Evolutionary conservation across 2,888 invertebrate species (phyloP).

Genomic region (Polymixis lichenea): DNA sequence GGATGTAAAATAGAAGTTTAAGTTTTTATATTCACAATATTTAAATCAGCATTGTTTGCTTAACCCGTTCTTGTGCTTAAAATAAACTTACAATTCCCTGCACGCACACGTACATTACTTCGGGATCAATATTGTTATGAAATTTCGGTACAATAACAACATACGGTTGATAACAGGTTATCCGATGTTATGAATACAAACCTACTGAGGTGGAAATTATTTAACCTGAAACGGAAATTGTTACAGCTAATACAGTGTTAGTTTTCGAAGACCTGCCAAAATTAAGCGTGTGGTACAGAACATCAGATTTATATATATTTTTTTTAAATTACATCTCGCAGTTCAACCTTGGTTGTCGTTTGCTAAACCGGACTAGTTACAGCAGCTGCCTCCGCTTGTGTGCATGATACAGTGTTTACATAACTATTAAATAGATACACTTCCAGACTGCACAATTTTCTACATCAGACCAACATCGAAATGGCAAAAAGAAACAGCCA

Average conservation of each 20-base stretch:
- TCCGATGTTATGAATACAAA: constrained; percentile 28
- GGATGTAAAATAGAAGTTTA: neutral
- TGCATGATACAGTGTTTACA: too few species aligned
- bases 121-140: constrained; percentile 2
- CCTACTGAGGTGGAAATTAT: constrained; percentile 33
- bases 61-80: neutral
- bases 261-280: too few species aligned
- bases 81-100: neutral
- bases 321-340: too few species aligned
- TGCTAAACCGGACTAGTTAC: too few species aligned
- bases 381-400: too few species aligned
- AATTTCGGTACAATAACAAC: constrained; percentile 17
- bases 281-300: too few species aligned
- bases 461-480: too few species aligned
- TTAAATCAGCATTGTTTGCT: neutral
- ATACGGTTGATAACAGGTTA: constrained; percentile 23
- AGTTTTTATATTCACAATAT: neutral
- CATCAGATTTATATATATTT: too few species aligned
- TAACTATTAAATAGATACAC: too few species aligned
- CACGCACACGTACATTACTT: neutral
- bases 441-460: too few species aligned
- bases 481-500: too few species aligned
- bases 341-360: too few species aligned
- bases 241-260: neutral
- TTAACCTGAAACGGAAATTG: constrained; percentile 9